Base-by-base conservation (phyloP, 2,888 invertebrate species). In the Icerya purchasi region DNA sequence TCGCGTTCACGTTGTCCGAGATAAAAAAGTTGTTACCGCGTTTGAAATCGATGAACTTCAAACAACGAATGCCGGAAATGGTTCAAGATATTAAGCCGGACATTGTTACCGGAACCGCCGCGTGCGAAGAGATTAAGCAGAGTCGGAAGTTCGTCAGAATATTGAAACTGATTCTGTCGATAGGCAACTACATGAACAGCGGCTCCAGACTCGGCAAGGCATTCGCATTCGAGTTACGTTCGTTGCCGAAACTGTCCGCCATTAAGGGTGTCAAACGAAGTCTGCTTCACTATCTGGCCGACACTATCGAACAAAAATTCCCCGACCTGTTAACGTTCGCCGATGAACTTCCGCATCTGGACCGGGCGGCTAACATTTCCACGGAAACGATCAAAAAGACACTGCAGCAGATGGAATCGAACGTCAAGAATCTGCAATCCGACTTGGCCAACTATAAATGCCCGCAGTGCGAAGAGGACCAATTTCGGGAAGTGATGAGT, bases 151-250 rank as follows among this genome's bases (percentile, higher is more conserved):
- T 98, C 71, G 84, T 86, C 1, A 84, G 82, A 70, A 83, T 98
- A 56, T 72, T 98, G 18, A 90, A 96, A 71, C 74, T 97, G 0
- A 80, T 97, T 62, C 75, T 98, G 1, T 72, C 94, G 14, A 75
- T 96, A 22, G 97, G 97, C 2, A 98, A 98, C 73, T 93, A 89
- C 68, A 90, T 98, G 88, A 97, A 97, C 72, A 82, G 90, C 0
- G 94, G 94, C 0, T 89, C 92, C 5, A 84, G 84, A 68, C 93
- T 94, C 69, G 93, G 87, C 1, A 88, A 87, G 64, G 91, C 94
- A 0, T 86, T 88, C 67, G 98, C 93, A 1, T 98, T 97, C 72
- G 96, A 98, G 72, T 90, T 98, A 67, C 92, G 85, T 69, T 96
- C 88, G 70, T 76, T 98, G 10, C 86, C 94, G 0, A 96, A 97